These are phyloP conservation scores for Regulus satrapa DNA, from an alignment of 2,113 vertebrate species.

Conservation along the genomic window DNA sequence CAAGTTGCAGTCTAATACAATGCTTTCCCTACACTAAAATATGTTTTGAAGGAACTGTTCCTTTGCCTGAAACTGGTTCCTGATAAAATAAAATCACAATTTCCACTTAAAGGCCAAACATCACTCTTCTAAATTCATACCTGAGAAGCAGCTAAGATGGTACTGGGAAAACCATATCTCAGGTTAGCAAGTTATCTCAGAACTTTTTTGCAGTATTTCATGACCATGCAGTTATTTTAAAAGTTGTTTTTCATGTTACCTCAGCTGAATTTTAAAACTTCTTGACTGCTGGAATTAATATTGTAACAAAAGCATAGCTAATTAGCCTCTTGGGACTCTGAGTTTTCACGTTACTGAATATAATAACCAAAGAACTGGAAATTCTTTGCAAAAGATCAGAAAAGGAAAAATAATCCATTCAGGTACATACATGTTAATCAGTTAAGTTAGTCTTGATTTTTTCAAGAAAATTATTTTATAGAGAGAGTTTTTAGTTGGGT, in stretches of 20 bases:
- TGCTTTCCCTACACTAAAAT: background rate
- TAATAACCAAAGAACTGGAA: background rate
- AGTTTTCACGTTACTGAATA: background rate
- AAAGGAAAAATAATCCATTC: background rate
- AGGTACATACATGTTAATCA: background rate
- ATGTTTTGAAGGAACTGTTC: background rate
- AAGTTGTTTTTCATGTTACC: background rate
- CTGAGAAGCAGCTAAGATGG: background rate
- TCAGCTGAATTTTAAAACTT: slow-evolving; percentile 20
- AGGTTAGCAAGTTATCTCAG: background rate
- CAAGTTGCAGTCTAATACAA: background rate
- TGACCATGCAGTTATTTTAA: background rate
- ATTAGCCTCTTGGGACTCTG: background rate
- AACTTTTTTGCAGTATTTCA: background rate
- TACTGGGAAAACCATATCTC: background rate
- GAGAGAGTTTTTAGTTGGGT: background rate
- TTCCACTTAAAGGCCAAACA: background rate
- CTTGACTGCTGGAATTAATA: background rate
- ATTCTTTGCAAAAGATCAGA: background rate
- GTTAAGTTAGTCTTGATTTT: background rate
- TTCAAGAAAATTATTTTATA: background rate
- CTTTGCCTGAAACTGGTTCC: background rate
- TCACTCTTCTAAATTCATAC: background rate
- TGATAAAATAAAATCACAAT: background rate
- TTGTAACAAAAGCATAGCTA: background rate